phyloP scores from a whole-genome alignment of 2,797 vertebrate species.

The Tadarida brasiliensis region DNA sequence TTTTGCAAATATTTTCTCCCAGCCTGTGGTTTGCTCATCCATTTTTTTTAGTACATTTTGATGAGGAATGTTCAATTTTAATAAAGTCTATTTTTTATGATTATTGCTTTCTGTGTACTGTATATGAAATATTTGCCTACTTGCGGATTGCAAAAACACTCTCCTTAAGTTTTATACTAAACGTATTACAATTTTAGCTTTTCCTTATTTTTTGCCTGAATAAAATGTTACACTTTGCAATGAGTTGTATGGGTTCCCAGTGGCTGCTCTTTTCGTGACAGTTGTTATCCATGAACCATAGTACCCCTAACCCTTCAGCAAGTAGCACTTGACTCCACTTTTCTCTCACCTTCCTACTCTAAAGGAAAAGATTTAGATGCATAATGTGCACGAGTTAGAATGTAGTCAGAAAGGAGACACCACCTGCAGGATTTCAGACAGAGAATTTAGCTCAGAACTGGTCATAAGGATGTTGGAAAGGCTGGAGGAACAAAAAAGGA shows the following conservation, averaged over 20 bases:
- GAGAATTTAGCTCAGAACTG: background rate
- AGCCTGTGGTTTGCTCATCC: background rate
- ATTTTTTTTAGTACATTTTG: slow-evolving; percentile 6
- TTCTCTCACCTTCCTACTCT: background rate
- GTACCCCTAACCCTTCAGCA: background rate
- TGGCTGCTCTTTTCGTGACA: background rate
- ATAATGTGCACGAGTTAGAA: background rate
- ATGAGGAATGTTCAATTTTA: background rate
- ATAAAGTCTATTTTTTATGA: background rate
- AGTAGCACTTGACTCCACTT: background rate
- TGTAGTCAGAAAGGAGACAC: background rate
- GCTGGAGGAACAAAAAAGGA: background rate
- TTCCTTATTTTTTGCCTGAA: background rate
- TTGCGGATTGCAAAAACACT: background rate
- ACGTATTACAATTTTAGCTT: background rate
- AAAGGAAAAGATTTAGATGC: background rate
- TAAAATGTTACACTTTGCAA: background rate
- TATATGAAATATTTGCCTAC: background rate
- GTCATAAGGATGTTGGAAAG: background rate
- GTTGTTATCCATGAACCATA: background rate
- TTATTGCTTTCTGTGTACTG: background rate
- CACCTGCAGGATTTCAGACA: background rate
- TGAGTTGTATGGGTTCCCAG: background rate
- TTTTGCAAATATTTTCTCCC: slow-evolving; percentile 7
- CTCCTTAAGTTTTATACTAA: background rate